phyloP scores from a whole-genome alignment of 1,140 invertebrate species.

The Drosophila bocqueti region DNA sequence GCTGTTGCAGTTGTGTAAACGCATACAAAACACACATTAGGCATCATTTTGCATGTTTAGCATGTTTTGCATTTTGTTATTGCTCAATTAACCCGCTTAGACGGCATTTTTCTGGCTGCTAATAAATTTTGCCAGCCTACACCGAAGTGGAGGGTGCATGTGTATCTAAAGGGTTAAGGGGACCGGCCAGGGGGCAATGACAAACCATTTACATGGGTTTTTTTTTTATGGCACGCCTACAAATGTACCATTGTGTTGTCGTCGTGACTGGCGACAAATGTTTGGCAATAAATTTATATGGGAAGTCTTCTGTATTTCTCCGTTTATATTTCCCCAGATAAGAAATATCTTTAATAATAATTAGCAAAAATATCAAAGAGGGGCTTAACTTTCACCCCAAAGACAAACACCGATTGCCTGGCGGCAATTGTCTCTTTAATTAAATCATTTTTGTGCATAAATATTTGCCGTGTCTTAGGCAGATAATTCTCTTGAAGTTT shows the following conservation, averaged over 20 bases:
- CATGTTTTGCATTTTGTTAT: constrained; percentile 72
- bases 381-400: constrained; percentile 57
- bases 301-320: constrained; percentile 36
- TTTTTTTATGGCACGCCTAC: constrained; percentile 45
- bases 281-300: constrained; percentile 69
- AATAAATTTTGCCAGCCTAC: constrained; percentile 58
- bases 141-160: constrained; percentile 2
- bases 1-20: constrained; percentile 47
- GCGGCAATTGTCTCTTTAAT: constrained; percentile 46
- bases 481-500: constrained; percentile 35
- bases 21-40: constrained; percentile 65
- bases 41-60: constrained; percentile 48
- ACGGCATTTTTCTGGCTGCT: constrained; percentile 50
- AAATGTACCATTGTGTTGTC: constrained; percentile 58
- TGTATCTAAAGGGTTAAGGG: constrained; percentile 10
- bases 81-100: constrained; percentile 76
- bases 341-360: constrained; percentile 59
- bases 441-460: constrained; percentile 65
- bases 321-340: constrained; percentile 22
- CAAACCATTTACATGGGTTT: constrained; percentile 39
- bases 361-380: constrained; percentile 45
- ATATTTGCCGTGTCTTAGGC: constrained; percentile 59
- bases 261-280: constrained; percentile 51
- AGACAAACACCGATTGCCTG: constrained; percentile 20
- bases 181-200: constrained; percentile 29